Evolutionary conservation across 37 sponge, comb jelly and placozoan genomes (phyloP), one percentile per base, ranked within the genome.

Genomic region (Tethya wilhelma): DNA sequence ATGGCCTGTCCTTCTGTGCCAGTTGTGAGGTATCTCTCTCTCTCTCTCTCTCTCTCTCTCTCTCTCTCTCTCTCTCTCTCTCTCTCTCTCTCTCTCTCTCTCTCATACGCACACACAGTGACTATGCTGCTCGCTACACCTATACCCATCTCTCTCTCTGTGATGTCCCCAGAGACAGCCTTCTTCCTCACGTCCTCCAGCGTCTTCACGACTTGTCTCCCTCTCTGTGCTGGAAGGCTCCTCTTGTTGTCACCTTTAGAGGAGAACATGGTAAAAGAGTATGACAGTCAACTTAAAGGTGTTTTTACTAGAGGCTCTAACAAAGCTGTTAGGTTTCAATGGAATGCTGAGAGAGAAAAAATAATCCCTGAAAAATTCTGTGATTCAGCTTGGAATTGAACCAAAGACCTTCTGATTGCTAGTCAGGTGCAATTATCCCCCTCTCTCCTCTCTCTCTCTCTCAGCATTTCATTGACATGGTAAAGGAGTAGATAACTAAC

Each of bases 211-310:
- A 25, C 12, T 20, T 9, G 20, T 28, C 64, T 28, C 65, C 62
- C 8, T 30, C 30, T 14, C 46, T 65, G 58, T 79, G 44, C 60
- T 80, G 81, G 81, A 39, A 5, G 20, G 30, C 29, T 4, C 62
- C 70, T 37, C 46, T 74, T n/a, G 17, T 25, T 34, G 81, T 87
- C 46, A 81, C 81, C n/a, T 87, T 87, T 45, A 37, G 58, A 23
- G 72, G 72, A 6, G 88, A 87, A 34, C 60, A 81, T 64, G 88
- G 88, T 87, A 49, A 0, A n/a, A 19, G 4, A 36, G 11, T 9
- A 17, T 62, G 25, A 9, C 9, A 14, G 9, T 62, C 9, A n/a
- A n/a, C n/a, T n/a, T n/a, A 9, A 49, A 14, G 9, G 53, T 49
- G 9, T 23, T 38, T 23, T 41, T 3, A n/a, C n/a, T n/a, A n/a